These are phyloP conservation scores for Nipponia nippon DNA, from an alignment of 2,113 vertebrate species.

Conservation along the genomic window DNA sequence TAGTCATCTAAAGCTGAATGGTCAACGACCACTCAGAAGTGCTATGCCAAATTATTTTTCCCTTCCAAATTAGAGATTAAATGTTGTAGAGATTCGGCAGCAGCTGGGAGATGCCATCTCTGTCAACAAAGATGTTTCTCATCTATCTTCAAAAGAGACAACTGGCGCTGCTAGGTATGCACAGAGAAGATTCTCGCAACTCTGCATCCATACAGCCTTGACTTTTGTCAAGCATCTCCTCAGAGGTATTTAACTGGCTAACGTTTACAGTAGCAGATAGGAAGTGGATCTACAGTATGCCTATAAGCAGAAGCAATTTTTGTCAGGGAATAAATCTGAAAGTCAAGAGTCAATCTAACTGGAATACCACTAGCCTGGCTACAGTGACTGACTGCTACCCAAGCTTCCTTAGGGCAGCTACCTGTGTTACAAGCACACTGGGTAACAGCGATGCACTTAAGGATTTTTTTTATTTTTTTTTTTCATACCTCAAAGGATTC, in stretches of 20 bases:
- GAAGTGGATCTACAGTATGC: neutral
- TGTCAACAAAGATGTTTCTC: neutral
- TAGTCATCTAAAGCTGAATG: neutral
- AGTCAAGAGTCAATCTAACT: neutral
- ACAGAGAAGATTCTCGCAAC: neutral
- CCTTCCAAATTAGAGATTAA: neutral
- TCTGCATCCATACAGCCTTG: neutral
- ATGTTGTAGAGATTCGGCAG: neutral
- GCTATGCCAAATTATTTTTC: neutral
- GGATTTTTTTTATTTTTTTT: neutral
- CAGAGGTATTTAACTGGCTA: neutral
- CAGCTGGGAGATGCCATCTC: neutral
- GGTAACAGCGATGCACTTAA: rapidly evolving
- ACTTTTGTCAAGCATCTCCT: neutral
- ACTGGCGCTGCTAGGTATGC: rapidly evolving
- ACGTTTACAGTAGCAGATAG: neutral
- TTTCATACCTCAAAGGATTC: neutral
- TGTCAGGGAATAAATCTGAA: neutral
- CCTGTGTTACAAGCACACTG: neutral
- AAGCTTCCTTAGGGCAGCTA: neutral
- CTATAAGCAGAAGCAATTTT: neutral
- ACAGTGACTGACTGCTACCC: neutral
- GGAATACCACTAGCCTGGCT: neutral
- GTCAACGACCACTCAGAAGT: neutral
- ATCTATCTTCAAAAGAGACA: neutral